Evolutionary conservation across 2,113 vertebrate species (phyloP).

Genomic region (Furnarius figulus): DNA sequence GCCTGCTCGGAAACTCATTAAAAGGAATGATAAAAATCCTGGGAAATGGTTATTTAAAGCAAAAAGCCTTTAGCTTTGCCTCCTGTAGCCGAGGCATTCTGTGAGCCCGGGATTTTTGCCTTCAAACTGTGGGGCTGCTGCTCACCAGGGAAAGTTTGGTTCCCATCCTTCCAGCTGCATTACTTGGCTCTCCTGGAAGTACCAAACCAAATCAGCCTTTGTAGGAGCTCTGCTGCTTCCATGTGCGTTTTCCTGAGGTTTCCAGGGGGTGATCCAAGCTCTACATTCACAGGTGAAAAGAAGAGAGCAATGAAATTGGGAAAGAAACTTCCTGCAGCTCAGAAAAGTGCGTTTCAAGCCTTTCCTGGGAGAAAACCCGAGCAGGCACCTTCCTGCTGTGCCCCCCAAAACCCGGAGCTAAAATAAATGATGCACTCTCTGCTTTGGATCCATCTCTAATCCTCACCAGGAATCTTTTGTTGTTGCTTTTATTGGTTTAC

Average conservation of each 20-base stretch:
- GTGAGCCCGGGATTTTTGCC: not conserved
- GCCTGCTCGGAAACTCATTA: not conserved
- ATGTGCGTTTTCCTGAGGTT: no score
- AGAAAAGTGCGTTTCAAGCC: not conserved
- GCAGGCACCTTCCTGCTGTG: not conserved
- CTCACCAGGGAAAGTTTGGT: not conserved
- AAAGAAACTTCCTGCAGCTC: not conserved
- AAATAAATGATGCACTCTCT: rapidly evolving
- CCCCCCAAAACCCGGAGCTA: not conserved
- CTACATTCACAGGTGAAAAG: not conserved
- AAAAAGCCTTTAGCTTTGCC: not conserved
- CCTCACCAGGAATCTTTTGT: not conserved
- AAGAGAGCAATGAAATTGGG: not conserved
- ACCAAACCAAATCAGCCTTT: not conserved
- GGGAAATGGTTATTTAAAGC: not conserved
- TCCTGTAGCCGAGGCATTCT: not conserved
- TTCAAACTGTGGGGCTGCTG: not conserved
- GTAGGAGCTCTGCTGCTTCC: not conserved
- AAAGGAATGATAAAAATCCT: not conserved
- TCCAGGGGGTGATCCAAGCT: not conserved
- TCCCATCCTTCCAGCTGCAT: not conserved
- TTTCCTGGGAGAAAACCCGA: not conserved
- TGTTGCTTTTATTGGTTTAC: not conserved
- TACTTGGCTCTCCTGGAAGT: not conserved
- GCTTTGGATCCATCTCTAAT: not conserved